Conservation (phyloP, 2,113 vertebrate genomes). For the Phocoena phocoena region DNA sequence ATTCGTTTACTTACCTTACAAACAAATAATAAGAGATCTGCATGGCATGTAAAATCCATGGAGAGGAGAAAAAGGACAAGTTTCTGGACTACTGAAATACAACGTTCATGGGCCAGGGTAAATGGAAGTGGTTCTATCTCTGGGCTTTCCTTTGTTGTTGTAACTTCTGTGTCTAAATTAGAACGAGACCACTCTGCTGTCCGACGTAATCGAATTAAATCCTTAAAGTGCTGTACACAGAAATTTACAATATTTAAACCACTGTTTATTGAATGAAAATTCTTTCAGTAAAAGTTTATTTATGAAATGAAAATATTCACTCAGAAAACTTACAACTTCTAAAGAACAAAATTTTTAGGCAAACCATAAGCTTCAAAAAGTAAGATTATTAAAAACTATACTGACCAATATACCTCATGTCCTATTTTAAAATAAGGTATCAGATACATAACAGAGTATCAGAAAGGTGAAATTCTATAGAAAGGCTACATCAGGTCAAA, state of each 20-base stretch:
- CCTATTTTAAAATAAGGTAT: not conserved
- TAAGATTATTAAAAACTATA: slow-evolving; percentile 6
- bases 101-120: slow-evolving; percentile 96
- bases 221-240: slow-evolving; percentile 95
- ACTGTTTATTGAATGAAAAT: not conserved
- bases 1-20: slow-evolving; percentile 91
- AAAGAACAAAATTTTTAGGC: not conserved
- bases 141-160: slow-evolving; percentile 93
- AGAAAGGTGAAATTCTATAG: not conserved
- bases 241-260: slow-evolving; percentile 46
- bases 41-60: slow-evolving; percentile 99
- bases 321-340: not conserved
- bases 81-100: slow-evolving; percentile 98
- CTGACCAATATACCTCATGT: not conserved
- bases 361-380: not conserved
- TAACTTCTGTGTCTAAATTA: slow-evolving; percentile 93
- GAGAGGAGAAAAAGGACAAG: slow-evolving; percentile 96
- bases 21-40: slow-evolving; percentile 97
- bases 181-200: slow-evolving; percentile 98
- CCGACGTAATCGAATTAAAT: slow-evolving; percentile 96
- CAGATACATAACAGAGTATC: not conserved
- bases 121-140: slow-evolving; percentile 98
- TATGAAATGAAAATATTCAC: slow-evolving; percentile 11
- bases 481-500: not conserved
- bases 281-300: not conserved